Evolutionary conservation across 2,113 vertebrate species (phyloP).

Genomic region (Aplodontia rufa): DNA sequence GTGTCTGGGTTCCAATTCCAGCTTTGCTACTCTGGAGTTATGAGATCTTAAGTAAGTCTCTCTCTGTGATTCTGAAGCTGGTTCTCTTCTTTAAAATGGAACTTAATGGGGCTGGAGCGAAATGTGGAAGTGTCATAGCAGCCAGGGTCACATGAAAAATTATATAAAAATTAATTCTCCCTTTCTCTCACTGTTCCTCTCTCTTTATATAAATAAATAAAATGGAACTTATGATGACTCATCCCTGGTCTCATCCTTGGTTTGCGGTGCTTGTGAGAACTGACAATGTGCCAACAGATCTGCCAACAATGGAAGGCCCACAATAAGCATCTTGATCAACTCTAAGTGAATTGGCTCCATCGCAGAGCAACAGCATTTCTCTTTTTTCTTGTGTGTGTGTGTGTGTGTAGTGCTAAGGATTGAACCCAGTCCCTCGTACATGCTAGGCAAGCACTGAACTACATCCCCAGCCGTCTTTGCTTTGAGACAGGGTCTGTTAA

Average conservation of each 20-base stretch:
- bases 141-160: too few relatives aligned
- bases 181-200: too few relatives aligned
- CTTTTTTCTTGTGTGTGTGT: too few relatives aligned
- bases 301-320: background rate
- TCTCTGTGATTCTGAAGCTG: background rate
- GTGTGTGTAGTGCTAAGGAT: background rate
- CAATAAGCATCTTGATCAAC: background rate
- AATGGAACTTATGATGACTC: background rate
- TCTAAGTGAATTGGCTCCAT: fast-evolving
- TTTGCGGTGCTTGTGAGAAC: background rate
- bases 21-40: background rate
- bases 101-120: too few relatives aligned
- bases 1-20: background rate
- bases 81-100: background rate
- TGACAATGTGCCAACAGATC: background rate
- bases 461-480: background rate
- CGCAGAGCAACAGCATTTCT: background rate
- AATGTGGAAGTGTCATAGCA: too few relatives aligned
- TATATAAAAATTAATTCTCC: too few relatives aligned
- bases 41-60: background rate
- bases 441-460: background rate
- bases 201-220: too few relatives aligned
- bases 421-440: background rate
- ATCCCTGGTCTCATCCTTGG: background rate
- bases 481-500: background rate